Percentiles rank a stretch among this genome's conserved stretches.
Conservation (phyloP, 37 sponge, comb jelly and placozoan species). For the Theonella swinhoei region DNA sequence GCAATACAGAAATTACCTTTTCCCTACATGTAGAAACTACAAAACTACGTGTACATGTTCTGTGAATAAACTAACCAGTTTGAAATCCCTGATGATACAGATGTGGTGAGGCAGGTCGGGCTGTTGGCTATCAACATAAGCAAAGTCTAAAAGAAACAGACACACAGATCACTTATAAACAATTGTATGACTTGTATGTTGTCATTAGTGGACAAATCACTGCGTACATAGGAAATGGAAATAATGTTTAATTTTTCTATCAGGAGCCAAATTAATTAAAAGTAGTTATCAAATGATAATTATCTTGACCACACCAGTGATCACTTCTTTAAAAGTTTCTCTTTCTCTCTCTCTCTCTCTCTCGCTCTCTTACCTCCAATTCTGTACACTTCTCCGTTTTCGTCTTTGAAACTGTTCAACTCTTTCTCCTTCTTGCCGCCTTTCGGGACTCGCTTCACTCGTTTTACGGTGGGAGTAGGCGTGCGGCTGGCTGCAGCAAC, state of each 20-base stretch:
- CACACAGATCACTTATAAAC: background rate
- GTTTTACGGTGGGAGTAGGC: background rate
- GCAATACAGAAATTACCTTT: too few relatives aligned
- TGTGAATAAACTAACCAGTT: slow-evolving; percentile 49
- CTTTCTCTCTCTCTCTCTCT: too few relatives aligned
- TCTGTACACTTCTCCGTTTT: slow-evolving; percentile 51
- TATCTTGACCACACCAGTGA: background rate
- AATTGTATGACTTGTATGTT: background rate
- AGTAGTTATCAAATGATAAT: background rate
- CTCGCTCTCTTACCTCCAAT: slow-evolving; percentile 71
- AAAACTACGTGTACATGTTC: background rate
- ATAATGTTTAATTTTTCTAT: background rate
- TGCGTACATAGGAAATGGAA: background rate
- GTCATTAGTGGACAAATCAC: too few relatives aligned
- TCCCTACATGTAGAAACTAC: background rate
- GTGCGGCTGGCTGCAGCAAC: background rate
- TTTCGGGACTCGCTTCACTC: slow-evolving; percentile 10
- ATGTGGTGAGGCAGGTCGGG: slow-evolving; percentile 81
- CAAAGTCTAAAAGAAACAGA: slow-evolving; percentile 60
- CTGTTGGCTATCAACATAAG: slow-evolving; percentile 83
- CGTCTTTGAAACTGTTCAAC: slow-evolving; percentile 36
- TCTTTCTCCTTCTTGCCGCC: slow-evolving; percentile 24
- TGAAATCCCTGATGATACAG: slow-evolving; percentile 71
- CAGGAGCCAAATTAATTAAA: background rate
- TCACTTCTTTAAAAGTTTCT: too few relatives aligned